phyloP scores from a whole-genome alignment of 2,797 vertebrate genomes.

The Amblyopsis hoosieri region DNA sequence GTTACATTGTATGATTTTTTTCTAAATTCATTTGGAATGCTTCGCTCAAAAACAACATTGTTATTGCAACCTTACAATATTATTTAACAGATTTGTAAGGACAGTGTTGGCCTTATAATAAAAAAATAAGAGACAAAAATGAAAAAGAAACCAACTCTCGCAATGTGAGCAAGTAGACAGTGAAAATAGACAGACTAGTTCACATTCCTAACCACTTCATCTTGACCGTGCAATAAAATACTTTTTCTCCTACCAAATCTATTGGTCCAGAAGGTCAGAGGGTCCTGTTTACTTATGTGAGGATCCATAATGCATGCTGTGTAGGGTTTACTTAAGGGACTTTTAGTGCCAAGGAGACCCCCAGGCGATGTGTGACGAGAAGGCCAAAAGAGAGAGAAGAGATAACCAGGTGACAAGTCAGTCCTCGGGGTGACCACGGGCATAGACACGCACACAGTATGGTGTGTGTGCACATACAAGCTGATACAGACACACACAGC shows the following conservation, averaged over 20 bases:
- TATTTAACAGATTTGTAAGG: too few relatives aligned
- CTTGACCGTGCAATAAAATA: constrained; percentile 6
- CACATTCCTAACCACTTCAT: constrained; percentile 6
- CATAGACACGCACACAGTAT: constrained; percentile 4
- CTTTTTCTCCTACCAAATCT: constrained; percentile 31
- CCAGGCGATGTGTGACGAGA: constrained; percentile 41
- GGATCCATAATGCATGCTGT: constrained; percentile 68
- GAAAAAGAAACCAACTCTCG: too few relatives aligned
- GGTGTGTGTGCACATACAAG: not conserved
- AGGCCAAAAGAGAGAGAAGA: constrained; percentile 50
- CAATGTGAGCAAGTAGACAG: too few relatives aligned
- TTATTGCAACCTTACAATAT: too few relatives aligned
- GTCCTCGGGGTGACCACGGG: constrained; percentile 39
- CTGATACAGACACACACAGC: not conserved
- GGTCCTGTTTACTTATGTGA: constrained; percentile 69
- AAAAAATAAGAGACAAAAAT: too few relatives aligned
- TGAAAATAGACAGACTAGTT: not conserved
- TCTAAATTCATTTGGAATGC: too few relatives aligned
- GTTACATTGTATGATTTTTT: too few relatives aligned
- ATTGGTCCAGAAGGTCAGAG: constrained; percentile 57
- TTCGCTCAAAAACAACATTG: too few relatives aligned
- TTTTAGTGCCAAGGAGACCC: constrained; percentile 51
- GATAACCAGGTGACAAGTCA: constrained; percentile 52
- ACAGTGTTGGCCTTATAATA: too few relatives aligned
- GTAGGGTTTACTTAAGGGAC: constrained; percentile 66